Base-by-base conservation (phyloP, 2,113 vertebrate genomes). In the Tiliqua scincoides region DNA sequence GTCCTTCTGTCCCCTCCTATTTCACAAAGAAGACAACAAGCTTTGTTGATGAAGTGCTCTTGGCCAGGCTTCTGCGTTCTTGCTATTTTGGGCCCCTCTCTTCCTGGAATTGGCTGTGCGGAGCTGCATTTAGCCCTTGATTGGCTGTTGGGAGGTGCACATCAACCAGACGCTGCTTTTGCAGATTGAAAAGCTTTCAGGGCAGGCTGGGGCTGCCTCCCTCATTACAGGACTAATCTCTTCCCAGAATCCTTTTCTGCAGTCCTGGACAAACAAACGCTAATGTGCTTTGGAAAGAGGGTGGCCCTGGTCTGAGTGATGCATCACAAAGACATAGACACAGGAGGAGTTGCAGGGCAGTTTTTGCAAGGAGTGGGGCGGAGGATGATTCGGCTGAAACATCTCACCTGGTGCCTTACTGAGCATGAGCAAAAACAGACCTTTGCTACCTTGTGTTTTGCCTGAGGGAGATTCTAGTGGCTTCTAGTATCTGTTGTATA, bases 151-250 rank as follows among this genome's bases (percentile, higher is more conserved):
- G 54, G 17, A 17, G 54, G 17, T 6, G 86, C 3, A 35, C 43
- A 12, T 82, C 0, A 72, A 84, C 75, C 87, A 35, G 82, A 78
- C 6, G 76, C 21, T 40, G 48, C 89, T 89, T 21, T 71, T 0
- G 87, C 86, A 79, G 87, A 92, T 94, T 87, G 90, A 94, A 88
- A 89, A 88, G 88, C 93, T 88, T 85, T 94, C 86, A 89, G 86
- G 65, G 23, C 17, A 2, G 79, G 82, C 25, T 79, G 3, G 4
- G 35, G 18, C 67, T 54, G 67, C 67, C 57, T 67, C 74, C 48
- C 85, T 85, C 67, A n/a, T 74, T 82, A 21, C 32, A 0, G 54
- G 4, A 20, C 75, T 95, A 93, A 94, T 94, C 90, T 82, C 85
- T 94, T 92, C 93, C 91, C 93, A 76, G 93, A 90, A 93, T 57